phyloP scores from a whole-genome alignment of 2,113 vertebrate species.

The Hypocryptadius cinnamomeus region DNA sequence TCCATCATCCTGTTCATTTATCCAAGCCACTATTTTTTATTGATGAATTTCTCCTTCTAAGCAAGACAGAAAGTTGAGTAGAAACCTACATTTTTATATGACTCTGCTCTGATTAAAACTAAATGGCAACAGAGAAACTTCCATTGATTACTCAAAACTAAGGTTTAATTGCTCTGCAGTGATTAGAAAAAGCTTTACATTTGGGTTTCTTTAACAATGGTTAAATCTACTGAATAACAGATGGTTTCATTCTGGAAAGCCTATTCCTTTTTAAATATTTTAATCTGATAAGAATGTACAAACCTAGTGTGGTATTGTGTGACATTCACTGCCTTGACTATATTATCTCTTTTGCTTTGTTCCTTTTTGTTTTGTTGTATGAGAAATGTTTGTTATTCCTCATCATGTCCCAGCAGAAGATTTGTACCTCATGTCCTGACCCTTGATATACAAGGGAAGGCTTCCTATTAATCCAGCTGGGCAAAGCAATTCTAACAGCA shows the following conservation, averaged over 20 bases:
- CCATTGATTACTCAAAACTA: slow-evolving; percentile 7
- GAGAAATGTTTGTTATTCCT: not conserved
- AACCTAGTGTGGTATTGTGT: not conserved
- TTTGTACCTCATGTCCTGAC: not conserved
- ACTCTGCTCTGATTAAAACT: slow-evolving; percentile 25
- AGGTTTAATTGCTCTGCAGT: not conserved
- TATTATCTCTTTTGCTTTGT: not conserved
- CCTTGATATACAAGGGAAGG: not conserved
- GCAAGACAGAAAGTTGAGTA: not conserved
- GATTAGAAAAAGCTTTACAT: not conserved
- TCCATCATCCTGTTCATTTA: slow-evolving; percentile 31
- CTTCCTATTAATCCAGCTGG: not conserved
- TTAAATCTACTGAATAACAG: not conserved
- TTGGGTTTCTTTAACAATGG: not conserved
- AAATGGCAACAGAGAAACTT: slow-evolving; percentile 32
- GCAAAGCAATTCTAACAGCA: not conserved
- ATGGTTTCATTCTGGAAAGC: not conserved
- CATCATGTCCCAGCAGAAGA: not conserved
- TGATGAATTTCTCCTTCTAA: slow-evolving; percentile 19
- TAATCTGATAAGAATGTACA: not conserved
- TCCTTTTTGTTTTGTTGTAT: not conserved
- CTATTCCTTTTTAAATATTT: not conserved
- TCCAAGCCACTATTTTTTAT: slow-evolving; percentile 18
- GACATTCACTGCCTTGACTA: not conserved
- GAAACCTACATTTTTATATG: not conserved